Percentiles rank a stretch among this genome's conserved stretches.
Conservation (phyloP, 2,888 invertebrate genomes). For the Embidobia sp. region DNA sequence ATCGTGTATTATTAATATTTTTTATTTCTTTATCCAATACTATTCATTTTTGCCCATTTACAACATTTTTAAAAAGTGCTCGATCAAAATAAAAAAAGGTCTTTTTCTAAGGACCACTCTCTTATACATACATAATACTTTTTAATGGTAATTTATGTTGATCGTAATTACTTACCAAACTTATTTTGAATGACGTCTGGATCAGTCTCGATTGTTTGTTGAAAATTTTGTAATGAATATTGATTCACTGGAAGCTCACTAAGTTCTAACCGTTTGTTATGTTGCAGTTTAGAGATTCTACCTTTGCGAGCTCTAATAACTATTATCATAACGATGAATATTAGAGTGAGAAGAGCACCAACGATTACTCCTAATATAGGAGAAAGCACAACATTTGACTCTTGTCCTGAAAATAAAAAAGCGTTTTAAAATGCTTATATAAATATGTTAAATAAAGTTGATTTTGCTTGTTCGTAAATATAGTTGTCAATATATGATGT, state of each 20-base stretch:
- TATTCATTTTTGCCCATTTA: no score
- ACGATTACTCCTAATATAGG: slow-evolving; percentile 83
- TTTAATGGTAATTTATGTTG: no score
- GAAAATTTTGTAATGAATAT: slow-evolving; percentile 76
- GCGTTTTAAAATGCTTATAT: background rate
- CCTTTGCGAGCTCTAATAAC: slow-evolving; percentile 82
- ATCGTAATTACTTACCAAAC: slow-evolving; percentile 88
- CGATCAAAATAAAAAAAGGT: background rate
- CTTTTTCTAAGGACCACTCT: background rate
- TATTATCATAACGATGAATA: slow-evolving; percentile 82
- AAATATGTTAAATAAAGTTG: background rate
- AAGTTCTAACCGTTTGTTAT: slow-evolving; percentile 76
- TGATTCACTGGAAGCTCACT: slow-evolving; percentile 77
- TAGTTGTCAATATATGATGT: no score
- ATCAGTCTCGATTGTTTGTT: slow-evolving; percentile 84
- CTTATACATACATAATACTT: background rate
- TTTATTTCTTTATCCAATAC: no score
- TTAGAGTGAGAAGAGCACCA: slow-evolving; percentile 83
- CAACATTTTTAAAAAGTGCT: no score
- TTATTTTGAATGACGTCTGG: slow-evolving; percentile 90
- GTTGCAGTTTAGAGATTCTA: slow-evolving; percentile 76
- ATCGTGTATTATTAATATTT: no score
- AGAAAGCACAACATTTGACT: slow-evolving; percentile 83
- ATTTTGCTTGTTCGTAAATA: no score
- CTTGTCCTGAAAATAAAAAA: slow-evolving; percentile 82